Conservation (phyloP, 2,888 invertebrate species). For the Drosophila ustulata region DNA sequence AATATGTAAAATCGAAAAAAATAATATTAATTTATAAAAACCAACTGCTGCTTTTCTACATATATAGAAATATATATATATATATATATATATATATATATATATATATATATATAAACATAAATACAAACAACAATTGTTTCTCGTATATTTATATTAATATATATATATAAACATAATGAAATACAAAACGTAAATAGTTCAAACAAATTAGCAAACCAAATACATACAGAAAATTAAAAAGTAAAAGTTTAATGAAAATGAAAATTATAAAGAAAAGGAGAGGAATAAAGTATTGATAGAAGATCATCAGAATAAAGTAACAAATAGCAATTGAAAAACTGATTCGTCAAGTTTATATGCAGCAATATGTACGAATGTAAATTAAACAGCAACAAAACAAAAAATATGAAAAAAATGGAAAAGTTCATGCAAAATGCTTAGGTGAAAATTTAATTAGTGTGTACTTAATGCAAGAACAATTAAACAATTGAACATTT, state of each 20-base stretch:
- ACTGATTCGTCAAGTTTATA: conserved; percentile 70
- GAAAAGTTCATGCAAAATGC: conserved; percentile 76
- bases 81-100: conserved; percentile 26
- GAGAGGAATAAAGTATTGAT: conserved; percentile 30
- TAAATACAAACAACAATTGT: conserved; percentile 66
- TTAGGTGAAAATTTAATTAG: conserved; percentile 81
- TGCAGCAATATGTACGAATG: conserved; percentile 72
- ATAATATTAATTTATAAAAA: conserved; percentile 13
- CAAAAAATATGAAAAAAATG: conserved; percentile 27
- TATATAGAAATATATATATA: conserved; percentile 49
- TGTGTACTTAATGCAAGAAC: conserved; percentile 72
- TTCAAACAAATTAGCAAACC: conserved; percentile 80
- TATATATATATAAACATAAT: conserved; percentile 60
- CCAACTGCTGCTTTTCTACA: conserved; percentile 76
- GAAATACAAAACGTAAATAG: conserved; percentile 68
- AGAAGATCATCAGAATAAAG: conserved; percentile 15
- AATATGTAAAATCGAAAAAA: conserved; percentile 69
- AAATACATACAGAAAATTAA: conserved; percentile 71
- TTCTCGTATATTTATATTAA: conserved; percentile 79
- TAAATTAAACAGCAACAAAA: conserved; percentile 60
- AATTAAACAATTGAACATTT: conserved; percentile 69
- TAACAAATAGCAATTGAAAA: conserved; percentile 46
- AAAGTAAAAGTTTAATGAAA: conserved; percentile 13
- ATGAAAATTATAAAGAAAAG: conserved; percentile 20
- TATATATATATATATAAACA: conserved; percentile 41